Conservation (phyloP, 2,888 invertebrate species). For the Coremacera marginata region DNA sequence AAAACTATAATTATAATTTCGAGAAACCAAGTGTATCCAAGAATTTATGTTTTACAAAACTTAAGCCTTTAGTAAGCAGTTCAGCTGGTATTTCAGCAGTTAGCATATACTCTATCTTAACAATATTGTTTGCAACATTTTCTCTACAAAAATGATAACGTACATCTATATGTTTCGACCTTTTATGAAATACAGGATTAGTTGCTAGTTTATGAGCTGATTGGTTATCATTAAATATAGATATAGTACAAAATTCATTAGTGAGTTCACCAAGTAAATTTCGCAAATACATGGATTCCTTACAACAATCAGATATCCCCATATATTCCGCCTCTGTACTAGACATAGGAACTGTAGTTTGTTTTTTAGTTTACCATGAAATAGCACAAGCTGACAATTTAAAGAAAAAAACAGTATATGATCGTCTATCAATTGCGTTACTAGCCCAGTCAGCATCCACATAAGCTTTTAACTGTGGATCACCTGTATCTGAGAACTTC, state of each 20-base stretch:
- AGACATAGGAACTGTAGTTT: too few relatives aligned
- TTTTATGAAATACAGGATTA: background rate
- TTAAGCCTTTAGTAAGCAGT: background rate
- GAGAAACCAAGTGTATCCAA: background rate
- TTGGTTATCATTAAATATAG: constrained; percentile 3
- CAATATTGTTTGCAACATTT: background rate
- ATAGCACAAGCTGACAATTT: too few relatives aligned
- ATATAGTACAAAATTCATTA: background rate
- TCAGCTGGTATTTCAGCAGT: background rate
- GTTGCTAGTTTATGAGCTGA: background rate
- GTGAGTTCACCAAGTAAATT: background rate
- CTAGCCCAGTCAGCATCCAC: constrained; percentile 1
- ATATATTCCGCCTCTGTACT: too few relatives aligned
- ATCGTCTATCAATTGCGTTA: too few relatives aligned
- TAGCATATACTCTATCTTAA: background rate
- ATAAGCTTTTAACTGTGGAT: background rate
- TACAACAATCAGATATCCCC: too few relatives aligned
- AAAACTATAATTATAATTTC: too few relatives aligned
- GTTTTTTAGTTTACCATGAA: too few relatives aligned
- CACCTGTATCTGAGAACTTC: background rate
- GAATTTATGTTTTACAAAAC: background rate
- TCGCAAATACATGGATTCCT: too few relatives aligned
- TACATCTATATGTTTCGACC: background rate
- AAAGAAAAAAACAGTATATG: too few relatives aligned
- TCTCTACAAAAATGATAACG: background rate